Base-by-base conservation (phyloP, 1,140 invertebrate species). In the Bombus affinis region DNA sequence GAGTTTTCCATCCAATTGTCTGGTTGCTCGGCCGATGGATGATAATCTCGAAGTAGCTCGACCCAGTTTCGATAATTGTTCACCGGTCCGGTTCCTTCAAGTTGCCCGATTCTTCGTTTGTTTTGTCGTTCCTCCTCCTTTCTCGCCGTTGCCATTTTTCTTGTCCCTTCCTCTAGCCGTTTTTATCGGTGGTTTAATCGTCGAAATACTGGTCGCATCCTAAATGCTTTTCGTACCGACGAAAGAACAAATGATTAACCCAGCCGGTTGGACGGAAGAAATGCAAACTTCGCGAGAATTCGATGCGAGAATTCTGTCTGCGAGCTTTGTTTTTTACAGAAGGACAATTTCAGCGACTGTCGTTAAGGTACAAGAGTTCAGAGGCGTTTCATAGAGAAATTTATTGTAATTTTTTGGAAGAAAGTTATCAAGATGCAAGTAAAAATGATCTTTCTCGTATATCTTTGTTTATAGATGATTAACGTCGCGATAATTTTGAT, bases 51-150 rank as follows among this genome's bases (percentile, higher is more conserved):
- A 53, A 89, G 66, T 65, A 59, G 72, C 68, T 85, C 85, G 85
- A 91, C 88, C 86, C 82, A 87, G 53, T 91, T 91, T 47, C 62
- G 65, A 78, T 90, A 92, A 92, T 89, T 89, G 71, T 81, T 71
- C 39, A 77, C 57, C 72, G 76, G 75, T 74, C 76, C 77, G 44
- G 42, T 66, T 77, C 78, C 59, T 82, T 85, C 62, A 70, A 84
- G 72, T 85, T 68, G 39, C 28, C 28, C 77, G 35, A 68, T 82
- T 79, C 73, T 57, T 71, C 39, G 22, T 59, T 74, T 84, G 47
- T 84, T 53, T 79, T 37, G 59, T 37, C 81, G 25, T 28, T 18
- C n/a, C 66, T 6, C 9, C n/a, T 42, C 12, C 28, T 22, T 28
- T 72, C 70, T 72, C 47, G 28, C 32, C 66, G 28, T 70, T 59